Base-by-base conservation (phyloP, 92 coral and sea anemone genomes). In the Plumapathes pennacea region DNA sequence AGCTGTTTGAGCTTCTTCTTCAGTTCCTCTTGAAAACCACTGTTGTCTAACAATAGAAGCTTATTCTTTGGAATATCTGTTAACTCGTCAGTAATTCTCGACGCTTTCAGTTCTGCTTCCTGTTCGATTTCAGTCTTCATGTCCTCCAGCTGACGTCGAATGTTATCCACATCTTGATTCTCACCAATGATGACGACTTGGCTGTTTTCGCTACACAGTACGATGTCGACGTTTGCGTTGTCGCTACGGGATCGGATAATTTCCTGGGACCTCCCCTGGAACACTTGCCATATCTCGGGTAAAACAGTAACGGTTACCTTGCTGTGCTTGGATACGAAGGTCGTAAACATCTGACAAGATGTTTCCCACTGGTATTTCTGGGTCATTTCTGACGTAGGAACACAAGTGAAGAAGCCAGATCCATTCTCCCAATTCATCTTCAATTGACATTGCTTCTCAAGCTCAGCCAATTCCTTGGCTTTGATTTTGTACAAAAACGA, bases 111-210 rank as follows among this genome's bases (percentile, higher is more conserved):
- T 10, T 25, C 54, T 5, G 59, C 36, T 26, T 59, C 44, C 53
- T 51, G 51, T 10, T 71, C 77, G 4, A 83, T 71, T n/a, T 32
- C 72, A 36, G 26, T 13, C 24, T 48, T 58, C 46, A 83, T 18
- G 10, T 50, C 72, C 2, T 78, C 38, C 25, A 77, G 59, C 10
- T 45, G 57, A 24, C 71, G 66, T 8, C 24, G 56, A 6, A 71
- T 5, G 3, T 2, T 40, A 1, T 65, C 55, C 18, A 71, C 81
- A 41, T 76, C 70, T 50, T 49, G 38, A 27, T 53, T 52, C 32
- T 57, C 71, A 5, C 68, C 83, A 9, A 28, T 28, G 0, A 80
- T 30, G 19, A 54, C 8, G 9, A 77, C 46, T 1, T 20, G 20
- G 11, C 33, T 27, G 8, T 50, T 56, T 57, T 23, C 21, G 32